Conservation (phyloP, 2,797 vertebrate species). For the Microctenopoma stevenorrisi region DNA sequence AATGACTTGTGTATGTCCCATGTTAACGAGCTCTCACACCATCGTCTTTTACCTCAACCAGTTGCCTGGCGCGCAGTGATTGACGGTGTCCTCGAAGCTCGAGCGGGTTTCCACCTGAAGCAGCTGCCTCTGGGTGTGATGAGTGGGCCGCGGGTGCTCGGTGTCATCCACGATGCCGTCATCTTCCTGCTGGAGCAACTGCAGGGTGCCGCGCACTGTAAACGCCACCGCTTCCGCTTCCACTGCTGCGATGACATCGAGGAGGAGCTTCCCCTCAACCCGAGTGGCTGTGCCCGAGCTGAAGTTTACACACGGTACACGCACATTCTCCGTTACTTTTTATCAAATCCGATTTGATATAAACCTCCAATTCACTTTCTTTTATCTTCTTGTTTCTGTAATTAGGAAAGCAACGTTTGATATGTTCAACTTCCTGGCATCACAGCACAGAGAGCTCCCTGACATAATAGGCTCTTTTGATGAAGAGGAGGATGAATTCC, state of each 20-base stretch:
- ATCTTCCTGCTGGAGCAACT: conserved; percentile 94
- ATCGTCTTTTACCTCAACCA: conserved; percentile 49
- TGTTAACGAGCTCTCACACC: not conserved
- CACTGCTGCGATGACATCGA: conserved; percentile 88
- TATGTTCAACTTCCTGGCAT: conserved; percentile 96
- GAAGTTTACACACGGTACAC: conserved; percentile 88
- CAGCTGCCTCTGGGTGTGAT: conserved; percentile 88
- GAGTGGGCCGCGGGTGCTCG: conserved; percentile 87
- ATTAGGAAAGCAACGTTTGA: conserved; percentile 92
- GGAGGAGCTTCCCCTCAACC: conserved; percentile 90
- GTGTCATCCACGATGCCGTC: conserved; percentile 90
- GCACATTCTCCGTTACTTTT: not conserved
- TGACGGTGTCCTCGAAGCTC: conserved; percentile 91
- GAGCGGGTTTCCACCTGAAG: conserved; percentile 86
- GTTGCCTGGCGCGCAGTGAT: conserved; percentile 91
- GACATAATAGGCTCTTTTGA: conserved; percentile 84
- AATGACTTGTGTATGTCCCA: not conserved
- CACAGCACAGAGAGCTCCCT: conserved; percentile 90
- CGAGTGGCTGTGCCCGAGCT: conserved; percentile 88
- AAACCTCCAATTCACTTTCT: not conserved
- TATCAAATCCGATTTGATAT: not conserved
- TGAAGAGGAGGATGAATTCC: conserved; percentile 93
- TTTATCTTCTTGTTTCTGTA: not conserved
- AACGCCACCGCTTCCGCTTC: conserved; percentile 90
- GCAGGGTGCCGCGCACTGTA: conserved; percentile 86